phyloP scores from a whole-genome alignment of 2,888 invertebrate genomes.

The Electrophaes corylata region DNA sequence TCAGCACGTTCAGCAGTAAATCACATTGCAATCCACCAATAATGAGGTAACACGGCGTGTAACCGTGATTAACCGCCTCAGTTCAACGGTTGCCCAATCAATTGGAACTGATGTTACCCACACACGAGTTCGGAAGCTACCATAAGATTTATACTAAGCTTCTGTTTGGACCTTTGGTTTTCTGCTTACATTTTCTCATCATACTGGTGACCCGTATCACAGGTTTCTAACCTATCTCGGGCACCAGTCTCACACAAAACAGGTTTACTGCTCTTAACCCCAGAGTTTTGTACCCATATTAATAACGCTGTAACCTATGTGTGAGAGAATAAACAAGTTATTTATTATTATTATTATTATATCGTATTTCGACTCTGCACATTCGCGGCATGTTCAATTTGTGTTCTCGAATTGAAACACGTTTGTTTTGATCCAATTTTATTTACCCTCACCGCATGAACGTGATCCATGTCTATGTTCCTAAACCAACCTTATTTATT shows the following conservation, averaged over 20 bases:
- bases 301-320: too few relatives aligned
- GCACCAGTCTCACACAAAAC: too few relatives aligned
- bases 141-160: constrained; percentile 52
- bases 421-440: constrained; percentile 22
- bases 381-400: constrained; percentile 18
- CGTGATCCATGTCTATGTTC: constrained; percentile 9
- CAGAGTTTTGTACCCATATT: too few relatives aligned
- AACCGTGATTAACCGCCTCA: constrained; percentile 65
- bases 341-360: too few relatives aligned
- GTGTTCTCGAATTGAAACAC: constrained; percentile 10
- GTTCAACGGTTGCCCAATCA: constrained; percentile 65
- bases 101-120: constrained; percentile 60
- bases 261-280: too few relatives aligned
- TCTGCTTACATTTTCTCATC: constrained; percentile 16
- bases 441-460: neutral
- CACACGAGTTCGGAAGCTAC: constrained; percentile 50
- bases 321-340: too few relatives aligned
- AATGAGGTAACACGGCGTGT: constrained; percentile 57
- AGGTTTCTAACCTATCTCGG: too few relatives aligned
- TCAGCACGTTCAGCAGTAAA: constrained; percentile 37
- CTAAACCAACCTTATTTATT: constrained; percentile 15
- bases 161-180: constrained; percentile 30
- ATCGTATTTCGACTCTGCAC: constrained; percentile 6
- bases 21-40: constrained; percentile 46
- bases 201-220: too few relatives aligned